These are phyloP conservation scores for Myotis vivesi DNA, from an alignment of 2,797 vertebrate species.

Conservation along the genomic window DNA sequence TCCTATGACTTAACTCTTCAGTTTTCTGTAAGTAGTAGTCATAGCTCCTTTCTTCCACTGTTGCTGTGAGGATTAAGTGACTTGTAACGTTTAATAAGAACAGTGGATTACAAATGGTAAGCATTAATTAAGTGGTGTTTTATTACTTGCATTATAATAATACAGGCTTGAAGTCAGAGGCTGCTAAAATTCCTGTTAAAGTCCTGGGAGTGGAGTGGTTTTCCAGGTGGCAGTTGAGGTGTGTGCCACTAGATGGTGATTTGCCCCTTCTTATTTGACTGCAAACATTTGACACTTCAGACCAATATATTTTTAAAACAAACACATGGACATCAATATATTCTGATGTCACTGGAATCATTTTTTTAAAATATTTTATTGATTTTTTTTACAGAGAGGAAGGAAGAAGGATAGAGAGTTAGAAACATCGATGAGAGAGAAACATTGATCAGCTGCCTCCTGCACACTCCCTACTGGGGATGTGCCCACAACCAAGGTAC, in stretches of 20 bases:
- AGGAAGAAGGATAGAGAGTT: no score
- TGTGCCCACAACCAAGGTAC: no score
- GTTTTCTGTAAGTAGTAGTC: not conserved
- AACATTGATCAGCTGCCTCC: no score
- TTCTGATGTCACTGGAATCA: conserved; percentile 21
- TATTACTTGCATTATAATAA: not conserved
- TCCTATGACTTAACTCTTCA: not conserved
- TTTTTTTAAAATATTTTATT: not conserved
- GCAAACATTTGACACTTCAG: not conserved
- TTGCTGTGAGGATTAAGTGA: not conserved
- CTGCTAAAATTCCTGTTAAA: not conserved
- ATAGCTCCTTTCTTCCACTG: not conserved
- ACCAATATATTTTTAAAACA: not conserved
- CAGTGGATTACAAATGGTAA: not conserved
- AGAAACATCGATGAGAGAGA: no score
- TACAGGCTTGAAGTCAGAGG: not conserved
- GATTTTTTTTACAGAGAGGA: no score
- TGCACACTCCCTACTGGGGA: no score
- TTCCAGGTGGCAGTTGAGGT: not conserved
- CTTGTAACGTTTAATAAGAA: not conserved
- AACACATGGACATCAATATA: not conserved
- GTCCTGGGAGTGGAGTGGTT: not conserved
- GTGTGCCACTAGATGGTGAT: not conserved
- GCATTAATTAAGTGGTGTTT: not conserved
- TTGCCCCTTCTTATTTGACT: not conserved